Evolutionary conservation across 1,140 invertebrate genomes (phyloP), one percentile per base, ranked within the genome.

Genomic region (Cyrtorhinus lividipennis): DNA sequence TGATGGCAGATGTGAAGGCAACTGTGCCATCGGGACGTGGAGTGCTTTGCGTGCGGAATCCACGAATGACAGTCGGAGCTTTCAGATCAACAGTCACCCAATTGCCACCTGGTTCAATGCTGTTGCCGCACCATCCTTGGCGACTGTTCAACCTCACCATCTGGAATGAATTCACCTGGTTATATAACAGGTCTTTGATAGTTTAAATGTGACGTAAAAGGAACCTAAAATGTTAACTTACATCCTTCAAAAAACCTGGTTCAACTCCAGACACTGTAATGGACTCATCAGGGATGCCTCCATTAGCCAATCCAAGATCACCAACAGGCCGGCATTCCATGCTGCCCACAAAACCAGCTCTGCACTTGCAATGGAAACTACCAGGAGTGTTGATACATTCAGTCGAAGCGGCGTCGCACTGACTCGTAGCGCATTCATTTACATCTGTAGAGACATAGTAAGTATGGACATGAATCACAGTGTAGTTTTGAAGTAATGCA

Each of bases 331-430:
- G 78, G 68, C 92, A 95, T 71, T 95, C 91, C 69, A 91, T 81
- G 62, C 87, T 92, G 15, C 91, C 86, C 26, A 85, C 74, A 71
- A 94, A 95, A 53, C 92, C 91, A 66, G 81, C 71, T 66, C 85
- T 81, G 69, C 94, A 97, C 68, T 90, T 88, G 71, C 94, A 97
- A 62, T 85, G 86, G 75, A 95, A 96, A 23, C 91, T 89, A 57
- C 94, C 94, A 38, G 87, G 82, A 22, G 86, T 86, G 71, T 97
- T 97, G 58, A 86, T 83, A 73, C 94, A 97, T 73, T 92, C 86
- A 0, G 93, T 95, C 2, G 89, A 94, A 2, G 86, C 87, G 20
- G 86, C 76, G 74, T 94, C 93, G 75, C 92, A 95, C 72, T 92
- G 89, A 67, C 87, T 88, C 46, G 82, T 87, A 1, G 81, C 78